A percentile compares a stretch with the other conserved stretches of the same genome.
These are phyloP conservation scores for Delia radicum DNA, from an alignment of 1,140 invertebrate genomes.

Conservation along the genomic window DNA sequence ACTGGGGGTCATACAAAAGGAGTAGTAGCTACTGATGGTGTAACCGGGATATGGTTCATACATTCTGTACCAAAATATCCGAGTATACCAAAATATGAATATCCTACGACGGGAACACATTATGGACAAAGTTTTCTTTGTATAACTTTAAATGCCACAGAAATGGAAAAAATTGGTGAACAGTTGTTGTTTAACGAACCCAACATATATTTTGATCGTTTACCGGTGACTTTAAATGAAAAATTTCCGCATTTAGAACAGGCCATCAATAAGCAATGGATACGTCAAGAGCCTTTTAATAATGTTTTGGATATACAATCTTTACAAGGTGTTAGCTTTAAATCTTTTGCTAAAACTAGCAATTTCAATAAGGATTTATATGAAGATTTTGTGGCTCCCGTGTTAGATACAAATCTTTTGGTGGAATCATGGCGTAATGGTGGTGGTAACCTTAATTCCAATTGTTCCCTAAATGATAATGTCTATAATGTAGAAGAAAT, in stretches of 20 bases:
- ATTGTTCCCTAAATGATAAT: slow-evolving; percentile 62
- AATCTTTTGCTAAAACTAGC: slow-evolving; percentile 76
- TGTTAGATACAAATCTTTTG: slow-evolving; percentile 68
- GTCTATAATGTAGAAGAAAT: slow-evolving; percentile 70
- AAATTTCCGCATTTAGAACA: slow-evolving; percentile 63
- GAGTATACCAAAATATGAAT: slow-evolving; percentile 65
- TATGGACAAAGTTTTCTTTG: slow-evolving; percentile 90
- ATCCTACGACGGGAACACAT: slow-evolving; percentile 69
- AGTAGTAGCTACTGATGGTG: slow-evolving; percentile 69
- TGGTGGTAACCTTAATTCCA: slow-evolving; percentile 67
- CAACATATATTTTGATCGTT: slow-evolving; percentile 63
- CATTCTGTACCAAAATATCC: slow-evolving; percentile 90
- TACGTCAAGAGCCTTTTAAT: slow-evolving; percentile 64
- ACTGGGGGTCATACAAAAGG: slow-evolving; percentile 84
- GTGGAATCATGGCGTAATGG: slow-evolving; percentile 90
- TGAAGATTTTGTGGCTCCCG: slow-evolving; percentile 74
- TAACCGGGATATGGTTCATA: slow-evolving; percentile 82
- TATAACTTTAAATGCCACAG: slow-evolving; percentile 66
- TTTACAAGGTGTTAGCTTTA: slow-evolving; percentile 62
- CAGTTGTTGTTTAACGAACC: slow-evolving; percentile 79
- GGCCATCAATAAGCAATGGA: slow-evolving; percentile 64
- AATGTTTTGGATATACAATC: slow-evolving; percentile 63
- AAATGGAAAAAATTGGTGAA: slow-evolving; percentile 70
- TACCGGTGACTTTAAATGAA: slow-evolving; percentile 58
- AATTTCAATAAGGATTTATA: slow-evolving; percentile 85